These are phyloP conservation scores for Stegophylla sp. DNA, from an alignment of 2,888 invertebrate genomes.

Conservation along the genomic window DNA sequence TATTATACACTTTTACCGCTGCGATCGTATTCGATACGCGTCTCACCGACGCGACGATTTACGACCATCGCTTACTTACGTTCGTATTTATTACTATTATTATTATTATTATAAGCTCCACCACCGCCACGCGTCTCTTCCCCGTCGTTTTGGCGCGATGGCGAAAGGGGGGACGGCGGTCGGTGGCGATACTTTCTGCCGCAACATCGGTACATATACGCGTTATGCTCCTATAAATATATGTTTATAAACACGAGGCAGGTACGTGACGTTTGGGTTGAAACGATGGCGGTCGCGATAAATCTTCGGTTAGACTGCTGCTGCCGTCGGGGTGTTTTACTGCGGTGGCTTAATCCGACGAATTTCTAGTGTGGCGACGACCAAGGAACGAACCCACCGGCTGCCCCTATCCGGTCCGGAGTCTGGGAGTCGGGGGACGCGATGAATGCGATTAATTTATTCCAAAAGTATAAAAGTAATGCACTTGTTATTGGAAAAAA, in stretches of 20 bases:
- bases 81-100: conserved; percentile 14
- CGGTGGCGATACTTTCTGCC: conserved; percentile 11
- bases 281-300: background rate
- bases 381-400: too few relatives aligned
- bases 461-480: too few relatives aligned
- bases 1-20: conserved; percentile 25
- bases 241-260: background rate
- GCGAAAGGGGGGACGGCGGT: background rate
- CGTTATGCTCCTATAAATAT: too few relatives aligned
- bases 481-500: too few relatives aligned
- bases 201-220: background rate
- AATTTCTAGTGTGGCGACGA: too few relatives aligned
- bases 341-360: too few relatives aligned
- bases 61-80: conserved; percentile 34
- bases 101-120: conserved; percentile 45
- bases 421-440: too few relatives aligned
- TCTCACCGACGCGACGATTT: conserved; percentile 49
- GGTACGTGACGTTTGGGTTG: background rate
- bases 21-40: conserved; percentile 52
- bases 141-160: too few relatives aligned
- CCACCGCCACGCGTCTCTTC: background rate
- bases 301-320: background rate
- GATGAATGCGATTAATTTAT: too few relatives aligned
- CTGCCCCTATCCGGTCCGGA: too few relatives aligned
- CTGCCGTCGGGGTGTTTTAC: background rate